Evolutionary conservation across 1,140 invertebrate genomes (phyloP), one percentile per base, ranked within the genome.

Genomic region (Oryzaephilus surinamensis): DNA sequence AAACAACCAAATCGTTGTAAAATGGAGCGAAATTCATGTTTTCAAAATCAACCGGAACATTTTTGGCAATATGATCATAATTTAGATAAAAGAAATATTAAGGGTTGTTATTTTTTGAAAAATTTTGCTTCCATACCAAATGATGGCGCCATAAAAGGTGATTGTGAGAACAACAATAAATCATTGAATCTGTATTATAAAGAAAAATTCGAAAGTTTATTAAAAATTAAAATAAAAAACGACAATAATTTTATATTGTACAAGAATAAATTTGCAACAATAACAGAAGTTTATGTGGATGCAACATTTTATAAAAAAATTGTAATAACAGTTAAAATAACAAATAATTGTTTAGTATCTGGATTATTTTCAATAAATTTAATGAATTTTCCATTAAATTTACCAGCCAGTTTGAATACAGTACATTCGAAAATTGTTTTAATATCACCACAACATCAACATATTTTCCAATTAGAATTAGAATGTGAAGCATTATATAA

Each of bases 31-130:
- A 62, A 62, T 15, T 60, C 61, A 18, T 72, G 69, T 55, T 54
- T 72, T 30, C 51, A 59, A 27, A 67, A 69, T 48, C 68, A 70
- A 45, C 68, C 68, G 0, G 47, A 60, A 15, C 49, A 68, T 24
- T 52, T 69, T 31, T 68, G 65, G 63, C 44, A 48, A 36, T 52
- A 60, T 32, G 69, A 71, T 48, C 52, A 66, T 48, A 46, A 59
- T 48, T 52, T 61, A 17, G 57, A 60, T 32, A 40, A 48, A 15
- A 43, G 48, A 17, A 61, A 60, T 6, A 57, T 54, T 46, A 52
- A 44, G 19, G 67, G 67, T 19, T 60, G 62, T 38, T 69, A 63
- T 53, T 70, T 70, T 48, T 54, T 69, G 39, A 67, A 66, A 48
- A 61, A 69, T 51, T 67, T 58, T 43, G 65, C 62, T 5, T 41